Conservation (phyloP, 2,797 vertebrate genomes). For the Pogoniulus pusillus region DNA sequence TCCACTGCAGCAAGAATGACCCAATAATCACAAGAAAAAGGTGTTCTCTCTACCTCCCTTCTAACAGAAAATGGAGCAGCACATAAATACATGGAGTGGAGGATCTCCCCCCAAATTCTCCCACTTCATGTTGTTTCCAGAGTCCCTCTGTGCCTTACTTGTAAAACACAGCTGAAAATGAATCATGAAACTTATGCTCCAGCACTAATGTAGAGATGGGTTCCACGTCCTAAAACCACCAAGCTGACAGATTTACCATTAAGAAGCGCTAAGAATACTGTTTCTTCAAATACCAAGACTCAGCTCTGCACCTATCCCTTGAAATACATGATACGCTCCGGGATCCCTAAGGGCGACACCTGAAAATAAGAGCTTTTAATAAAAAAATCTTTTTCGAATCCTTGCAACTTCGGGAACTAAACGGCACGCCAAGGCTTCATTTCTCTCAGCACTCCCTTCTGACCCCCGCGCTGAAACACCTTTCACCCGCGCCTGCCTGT, state of each 20-base stretch:
- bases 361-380: not conserved
- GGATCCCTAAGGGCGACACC: not conserved
- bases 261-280: accelerated
- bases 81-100: not conserved
- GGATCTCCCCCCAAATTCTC: not conserved
- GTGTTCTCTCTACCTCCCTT: not conserved
- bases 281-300: accelerated
- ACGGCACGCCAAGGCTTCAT: accelerated
- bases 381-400: not conserved
- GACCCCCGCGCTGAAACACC: not conserved
- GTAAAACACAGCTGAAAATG: not conserved
- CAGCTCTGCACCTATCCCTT: no score
- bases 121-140: no score
- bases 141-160: not conserved
- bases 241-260: not conserved
- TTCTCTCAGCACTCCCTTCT: accelerated
- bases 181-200: no score
- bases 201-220: accelerated
- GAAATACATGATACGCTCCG: accelerated
- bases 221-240: accelerated
- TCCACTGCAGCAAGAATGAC: not conserved
- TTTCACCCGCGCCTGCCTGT: not conserved
- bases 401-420: not conserved
- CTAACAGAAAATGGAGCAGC: not conserved
- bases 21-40: not conserved